Base-by-base conservation (phyloP, 2,113 vertebrate species). In the Dryoscopus gambensis region DNA sequence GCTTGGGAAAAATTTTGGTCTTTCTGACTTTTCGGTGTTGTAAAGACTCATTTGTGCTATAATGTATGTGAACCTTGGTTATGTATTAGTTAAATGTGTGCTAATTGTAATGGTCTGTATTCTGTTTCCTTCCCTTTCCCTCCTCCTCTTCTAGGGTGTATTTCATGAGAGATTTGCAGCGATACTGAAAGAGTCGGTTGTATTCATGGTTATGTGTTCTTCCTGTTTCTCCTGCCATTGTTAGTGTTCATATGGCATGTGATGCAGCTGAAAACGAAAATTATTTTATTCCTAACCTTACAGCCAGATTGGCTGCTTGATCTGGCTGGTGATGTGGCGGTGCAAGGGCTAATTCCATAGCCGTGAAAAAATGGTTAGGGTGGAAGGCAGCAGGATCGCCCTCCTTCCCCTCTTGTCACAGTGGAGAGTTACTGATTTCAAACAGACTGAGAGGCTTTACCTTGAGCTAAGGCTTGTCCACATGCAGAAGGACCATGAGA, bases 221-320 rank as follows among this genome's bases (percentile, higher is more conserved):
- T 42, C 40, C 46, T 57, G 31, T 52, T 91, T 35, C 62, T 90
- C 3, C 3, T 85, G 46, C 78, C 21, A 13, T 88, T 87, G 75
- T 92, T 89, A 47, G 17, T 52, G 65, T 83, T 88, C 57, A 11
- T 42, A 11, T 17, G 76, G 40, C 37, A 7, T 74, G 42, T 62
- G 49, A 65, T 88, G 21, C 70, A 88, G 59, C 71, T 74, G 86
- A 90, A 77, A 94, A 85, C 8, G 2, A 13, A 79, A 94, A 71
- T 39, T 0, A 52, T 73, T 90, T 85, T 47, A 46, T 85, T 94
- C 63, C 77, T 87, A 52, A 53, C 57, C 57, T 93, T 94, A 88
- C 53, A 88, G 75, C n/a, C 37, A 65, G 49, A 71, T 47, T 50
- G 67, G 11, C 47, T 85, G 75, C 44, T 82, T 69, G 35, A 33